These are phyloP conservation scores for Campoplex capitator DNA, from an alignment of 2,888 invertebrate genomes.

Conservation along the genomic window DNA sequence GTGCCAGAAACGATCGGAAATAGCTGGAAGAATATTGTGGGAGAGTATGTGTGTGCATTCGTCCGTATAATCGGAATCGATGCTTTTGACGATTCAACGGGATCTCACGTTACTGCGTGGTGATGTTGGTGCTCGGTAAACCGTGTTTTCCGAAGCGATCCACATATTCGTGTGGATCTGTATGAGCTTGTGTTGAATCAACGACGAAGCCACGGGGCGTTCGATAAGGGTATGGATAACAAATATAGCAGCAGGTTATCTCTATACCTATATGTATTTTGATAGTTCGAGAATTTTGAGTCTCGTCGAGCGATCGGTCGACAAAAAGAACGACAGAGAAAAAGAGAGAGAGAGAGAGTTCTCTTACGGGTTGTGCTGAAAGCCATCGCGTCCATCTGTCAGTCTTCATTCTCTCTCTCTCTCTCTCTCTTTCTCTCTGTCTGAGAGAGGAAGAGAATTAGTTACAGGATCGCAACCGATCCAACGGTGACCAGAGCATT, in stretches of 20 bases:
- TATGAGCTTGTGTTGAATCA: constrained; percentile 1
- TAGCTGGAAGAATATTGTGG: constrained; percentile 22
- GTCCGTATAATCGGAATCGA: constrained; percentile 64
- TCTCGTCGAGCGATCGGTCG: constrained; percentile 17
- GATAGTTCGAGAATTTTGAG: constrained; percentile 22
- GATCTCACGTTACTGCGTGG: constrained; percentile 27
- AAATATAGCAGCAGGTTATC: constrained; percentile 47
- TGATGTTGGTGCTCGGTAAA: constrained; percentile 35
- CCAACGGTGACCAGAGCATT: constrained; percentile 32
- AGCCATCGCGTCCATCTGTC: constrained; percentile 21
- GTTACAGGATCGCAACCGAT: constrained; percentile 34
- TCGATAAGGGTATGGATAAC: constrained; percentile 44
- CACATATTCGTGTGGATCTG: not conserved
- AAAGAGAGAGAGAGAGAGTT: constrained; percentile 31
- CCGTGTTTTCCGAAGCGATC: constrained; percentile 4
- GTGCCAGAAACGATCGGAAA: constrained; percentile 65
- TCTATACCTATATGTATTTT: constrained; percentile 11
- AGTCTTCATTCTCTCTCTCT: not conserved
- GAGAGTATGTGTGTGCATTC: constrained; percentile 30
- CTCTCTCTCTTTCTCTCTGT: not conserved
- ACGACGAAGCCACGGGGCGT: constrained; percentile 3
- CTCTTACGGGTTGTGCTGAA: constrained; percentile 24
- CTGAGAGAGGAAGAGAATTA: not conserved
- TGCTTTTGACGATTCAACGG: constrained; percentile 66
- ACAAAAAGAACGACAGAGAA: not conserved